Conservation (phyloP, 2,113 vertebrate genomes). For the Dicerorhinus sumatrensis region DNA sequence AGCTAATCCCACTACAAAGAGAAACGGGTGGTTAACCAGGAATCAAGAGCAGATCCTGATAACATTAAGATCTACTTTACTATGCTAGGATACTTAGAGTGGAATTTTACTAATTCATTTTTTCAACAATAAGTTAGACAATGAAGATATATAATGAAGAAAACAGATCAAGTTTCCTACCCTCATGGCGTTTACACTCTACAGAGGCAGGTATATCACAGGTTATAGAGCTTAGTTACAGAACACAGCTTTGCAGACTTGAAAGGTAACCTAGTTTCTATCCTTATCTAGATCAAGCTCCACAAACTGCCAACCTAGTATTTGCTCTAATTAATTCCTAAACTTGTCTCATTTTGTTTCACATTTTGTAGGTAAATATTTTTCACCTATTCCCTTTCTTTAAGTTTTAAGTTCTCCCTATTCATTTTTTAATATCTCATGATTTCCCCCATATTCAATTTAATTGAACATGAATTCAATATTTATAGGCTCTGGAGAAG, state of each 20-base stretch:
- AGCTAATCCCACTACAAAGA: not conserved
- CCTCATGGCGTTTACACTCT: not conserved
- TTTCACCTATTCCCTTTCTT: not conserved
- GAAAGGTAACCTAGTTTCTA: not conserved
- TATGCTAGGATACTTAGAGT: not conserved
- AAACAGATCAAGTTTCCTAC: conserved; percentile 5
- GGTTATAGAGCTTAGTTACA: not conserved
- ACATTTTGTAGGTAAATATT: not conserved
- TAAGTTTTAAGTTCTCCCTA: not conserved
- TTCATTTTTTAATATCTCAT: not conserved
- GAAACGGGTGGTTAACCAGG: not conserved
- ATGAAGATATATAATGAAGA: not conserved
- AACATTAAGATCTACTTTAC: not conserved
- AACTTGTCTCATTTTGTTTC: not conserved
- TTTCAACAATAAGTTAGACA: not conserved
- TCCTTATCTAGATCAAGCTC: not conserved
- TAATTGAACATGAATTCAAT: not conserved
- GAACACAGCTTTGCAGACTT: not conserved
- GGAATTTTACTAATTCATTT: conserved; percentile 8
- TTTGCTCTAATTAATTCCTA: conserved; percentile 25
- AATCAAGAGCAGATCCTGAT: not conserved
- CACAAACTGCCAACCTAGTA: not conserved
- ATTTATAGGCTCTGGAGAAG: not conserved
- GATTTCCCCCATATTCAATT: not conserved
- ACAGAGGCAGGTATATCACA: not conserved